phyloP scores from a whole-genome alignment of 2,797 vertebrate species.

The Hydrocynus forskahlii region DNA sequence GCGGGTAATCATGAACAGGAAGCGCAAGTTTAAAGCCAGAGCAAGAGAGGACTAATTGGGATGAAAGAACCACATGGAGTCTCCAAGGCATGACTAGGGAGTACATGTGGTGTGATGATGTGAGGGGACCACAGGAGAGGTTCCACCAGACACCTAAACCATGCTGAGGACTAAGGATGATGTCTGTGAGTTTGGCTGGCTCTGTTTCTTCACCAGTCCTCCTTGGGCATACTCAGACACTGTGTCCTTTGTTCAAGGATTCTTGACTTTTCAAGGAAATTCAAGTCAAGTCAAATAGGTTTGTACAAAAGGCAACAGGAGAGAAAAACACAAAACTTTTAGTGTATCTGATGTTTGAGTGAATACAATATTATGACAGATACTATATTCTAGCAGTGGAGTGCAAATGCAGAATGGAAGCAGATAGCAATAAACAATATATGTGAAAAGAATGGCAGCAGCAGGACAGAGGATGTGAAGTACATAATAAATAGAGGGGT shows the following conservation, averaged over 20 bases:
- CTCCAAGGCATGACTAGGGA: background rate
- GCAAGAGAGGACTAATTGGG: constrained; percentile 1
- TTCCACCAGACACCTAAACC: background rate
- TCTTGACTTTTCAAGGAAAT: no score
- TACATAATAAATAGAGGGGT: no score
- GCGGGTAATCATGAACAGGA: constrained; percentile 5
- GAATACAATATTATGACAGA: no score
- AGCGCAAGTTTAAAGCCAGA: background rate
- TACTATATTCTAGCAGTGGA: no score
- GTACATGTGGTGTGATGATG: background rate
- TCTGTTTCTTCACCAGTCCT: background rate
- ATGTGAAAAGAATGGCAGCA: no score
- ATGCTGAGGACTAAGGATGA: background rate
- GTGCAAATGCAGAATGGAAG: no score
- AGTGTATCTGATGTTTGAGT: no score
- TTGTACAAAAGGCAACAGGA: no score
- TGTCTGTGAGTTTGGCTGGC: background rate
- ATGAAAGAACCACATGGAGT: background rate
- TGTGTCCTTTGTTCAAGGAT: background rate
- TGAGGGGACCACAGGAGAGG: background rate
- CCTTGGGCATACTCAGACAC: background rate
- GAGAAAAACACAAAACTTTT: no score
- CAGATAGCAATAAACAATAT: no score
- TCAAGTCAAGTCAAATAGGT: no score
- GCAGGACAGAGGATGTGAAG: no score